Evolutionary conservation across 2,888 invertebrate genomes (phyloP), one percentile per base, ranked within the genome.

Genomic region (Hyppa rectilinea): DNA sequence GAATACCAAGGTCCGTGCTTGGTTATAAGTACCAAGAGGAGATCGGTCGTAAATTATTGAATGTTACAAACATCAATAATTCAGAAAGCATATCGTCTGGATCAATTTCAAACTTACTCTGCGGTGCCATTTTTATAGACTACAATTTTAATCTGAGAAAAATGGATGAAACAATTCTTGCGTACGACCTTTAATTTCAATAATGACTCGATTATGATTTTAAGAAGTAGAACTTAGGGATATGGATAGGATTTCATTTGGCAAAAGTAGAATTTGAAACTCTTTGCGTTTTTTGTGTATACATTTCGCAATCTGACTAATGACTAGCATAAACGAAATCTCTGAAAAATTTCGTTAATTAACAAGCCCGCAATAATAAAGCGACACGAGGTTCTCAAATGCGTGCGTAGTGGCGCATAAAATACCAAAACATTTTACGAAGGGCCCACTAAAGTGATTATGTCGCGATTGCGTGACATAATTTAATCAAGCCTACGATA

Each of bases 381-480:
- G n/a, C 52, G 43, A 65, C 43, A 63, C 63, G 59, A 75, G 67
- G 69, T 74, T 68, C 34, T 70, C 50, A 65, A 79, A 75, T 75
- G 77, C 68, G 76, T 75, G 73, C 71, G 71, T 80, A 75, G 68
- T 75, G 65, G 62, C 76, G 73, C 68, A 82, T 74, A 68, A 81
- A 80, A 80, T 85, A 77, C 72, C 71, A 63, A 74, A 80, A 82
- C 81, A 78, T 75, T 85, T 79, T 78, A 84, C 76, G 81, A 83
- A 84, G 79, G 84, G 82, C 80, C 82, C 71, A 81, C 85, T 83
- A 65, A 78, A 80, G 78, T 83, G 86, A 87, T 89, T 87, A 91
- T 81, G 85, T 86, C 81, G 72, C 76, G 79, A 83, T 92, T 83
- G 91, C 92, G 91, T 92, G 92, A 83, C 79, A 75, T 60, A 81